Evolutionary conservation across 1,140 invertebrate genomes (phyloP).

Genomic region (Apocrypta bakeri): DNA sequence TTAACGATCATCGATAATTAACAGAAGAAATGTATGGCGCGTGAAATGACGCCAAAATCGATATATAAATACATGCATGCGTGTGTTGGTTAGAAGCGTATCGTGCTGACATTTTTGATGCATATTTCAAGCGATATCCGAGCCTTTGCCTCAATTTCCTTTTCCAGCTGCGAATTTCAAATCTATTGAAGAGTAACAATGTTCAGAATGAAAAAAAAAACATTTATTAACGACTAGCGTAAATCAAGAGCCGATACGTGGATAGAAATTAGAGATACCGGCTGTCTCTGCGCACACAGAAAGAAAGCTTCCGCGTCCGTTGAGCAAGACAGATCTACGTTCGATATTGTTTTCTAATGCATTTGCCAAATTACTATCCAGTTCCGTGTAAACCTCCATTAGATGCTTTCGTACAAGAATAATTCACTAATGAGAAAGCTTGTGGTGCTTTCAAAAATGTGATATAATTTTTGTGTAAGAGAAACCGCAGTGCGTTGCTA

Average conservation of each 20-base stretch:
- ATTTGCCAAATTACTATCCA: background rate
- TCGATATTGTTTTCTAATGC: background rate
- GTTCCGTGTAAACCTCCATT: background rate
- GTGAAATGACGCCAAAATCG: background rate
- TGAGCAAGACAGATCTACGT: background rate
- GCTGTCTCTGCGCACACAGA: background rate
- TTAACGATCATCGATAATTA: conserved; percentile 36
- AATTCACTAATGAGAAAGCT: too few relatives aligned
- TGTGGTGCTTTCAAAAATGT: too few relatives aligned
- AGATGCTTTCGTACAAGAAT: background rate
- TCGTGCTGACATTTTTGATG: conserved; percentile 29
- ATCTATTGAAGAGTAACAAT: background rate
- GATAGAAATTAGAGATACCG: conserved; percentile 23
- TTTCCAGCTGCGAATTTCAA: background rate
- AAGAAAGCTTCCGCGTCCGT: background rate
- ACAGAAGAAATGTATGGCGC: background rate
- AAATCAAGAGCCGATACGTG: background rate
- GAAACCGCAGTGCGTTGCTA: too few relatives aligned
- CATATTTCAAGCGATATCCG: conserved; percentile 30
- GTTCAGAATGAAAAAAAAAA: background rate
- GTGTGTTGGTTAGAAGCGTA: conserved; percentile 2
- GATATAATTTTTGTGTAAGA: too few relatives aligned
- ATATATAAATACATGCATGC: background rate
- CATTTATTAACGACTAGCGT: conserved; percentile 34
- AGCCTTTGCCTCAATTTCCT: conserved; percentile 20